Percentiles rank a stretch among this genome's conserved stretches.
phyloP scores from a whole-genome alignment of 2,797 vertebrate species.

The Rachycentron canadum region DNA sequence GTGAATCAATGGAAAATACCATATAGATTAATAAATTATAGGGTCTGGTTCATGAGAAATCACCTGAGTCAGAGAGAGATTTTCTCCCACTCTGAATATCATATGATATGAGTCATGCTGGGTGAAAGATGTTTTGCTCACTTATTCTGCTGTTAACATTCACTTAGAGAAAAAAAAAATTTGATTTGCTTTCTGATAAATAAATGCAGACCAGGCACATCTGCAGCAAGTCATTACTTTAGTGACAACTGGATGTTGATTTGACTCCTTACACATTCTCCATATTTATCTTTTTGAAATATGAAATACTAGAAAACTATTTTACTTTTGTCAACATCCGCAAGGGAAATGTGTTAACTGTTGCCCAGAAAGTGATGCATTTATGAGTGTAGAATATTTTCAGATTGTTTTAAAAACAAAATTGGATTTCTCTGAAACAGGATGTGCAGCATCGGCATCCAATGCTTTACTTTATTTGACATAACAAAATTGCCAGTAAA shows the following conservation, averaged over 20 bases:
- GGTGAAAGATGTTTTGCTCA: constrained; percentile 6
- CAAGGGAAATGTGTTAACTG: background rate
- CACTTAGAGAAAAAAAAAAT: background rate
- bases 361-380: background rate
- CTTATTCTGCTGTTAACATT: constrained; percentile 25
- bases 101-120: constrained; percentile 34
- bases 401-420: background rate
- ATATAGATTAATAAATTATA: constrained; percentile 46
- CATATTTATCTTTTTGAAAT: background rate
- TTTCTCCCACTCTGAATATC: constrained; percentile 15
- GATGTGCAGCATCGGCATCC: background rate
- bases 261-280: background rate
- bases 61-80: constrained; percentile 14
- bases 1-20: constrained; percentile 32
- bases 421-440: background rate
- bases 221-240: background rate
- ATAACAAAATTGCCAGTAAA: constrained; percentile 3
- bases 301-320: background rate
- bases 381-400: background rate
- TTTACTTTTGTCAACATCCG: background rate
- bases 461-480: background rate
- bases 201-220: constrained; percentile 9
- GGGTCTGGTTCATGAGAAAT: constrained; percentile 26
- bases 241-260: constrained; percentile 16
- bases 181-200: constrained; percentile 6